These are phyloP conservation scores for Slavum lentiscoides DNA, from an alignment of 2,888 invertebrate species.

Conservation along the genomic window DNA sequence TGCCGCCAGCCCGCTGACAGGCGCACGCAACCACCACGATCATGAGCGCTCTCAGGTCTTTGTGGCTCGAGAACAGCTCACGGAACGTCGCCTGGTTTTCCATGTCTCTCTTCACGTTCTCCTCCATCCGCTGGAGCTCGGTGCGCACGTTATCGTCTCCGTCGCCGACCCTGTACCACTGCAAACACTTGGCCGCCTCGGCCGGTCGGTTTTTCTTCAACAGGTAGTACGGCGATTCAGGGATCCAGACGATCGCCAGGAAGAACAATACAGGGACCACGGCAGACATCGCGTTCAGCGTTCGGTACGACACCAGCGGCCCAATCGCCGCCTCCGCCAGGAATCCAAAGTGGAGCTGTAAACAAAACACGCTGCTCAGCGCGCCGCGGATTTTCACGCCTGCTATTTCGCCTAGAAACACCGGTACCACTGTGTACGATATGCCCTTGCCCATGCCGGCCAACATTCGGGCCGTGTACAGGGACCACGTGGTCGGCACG, in stretches of 20 bases:
- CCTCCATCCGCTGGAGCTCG: conserved; percentile 36
- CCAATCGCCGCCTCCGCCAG: conserved; percentile 56
- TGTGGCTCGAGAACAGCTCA: conserved; percentile 54
- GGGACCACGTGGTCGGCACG: conserved; percentile 57
- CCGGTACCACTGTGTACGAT: conserved; percentile 57
- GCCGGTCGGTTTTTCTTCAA: background rate
- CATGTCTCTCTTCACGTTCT: conserved; percentile 55
- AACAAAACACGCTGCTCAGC: conserved; percentile 57
- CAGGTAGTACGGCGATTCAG: conserved; percentile 45
- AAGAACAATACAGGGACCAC: conserved; percentile 19
- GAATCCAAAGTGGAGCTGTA: conserved; percentile 56
- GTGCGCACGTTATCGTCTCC: background rate
- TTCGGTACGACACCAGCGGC: conserved; percentile 17
- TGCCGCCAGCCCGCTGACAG: conserved; percentile 55
- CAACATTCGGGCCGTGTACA: conserved; percentile 56
- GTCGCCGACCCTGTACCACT: conserved; percentile 21
- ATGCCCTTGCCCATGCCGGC: conserved; percentile 57
- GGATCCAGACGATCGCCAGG: conserved; percentile 59
- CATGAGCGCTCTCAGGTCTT: conserved; percentile 55
- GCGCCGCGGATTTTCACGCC: conserved; percentile 57
- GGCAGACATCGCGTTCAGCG: conserved; percentile 12
- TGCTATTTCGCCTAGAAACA: conserved; percentile 57
- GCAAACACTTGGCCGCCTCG: conserved; percentile 16
- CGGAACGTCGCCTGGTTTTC: conserved; percentile 54
- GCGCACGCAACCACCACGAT: conserved; percentile 55